Evolutionary conservation across 37 sponge, comb jelly and placozoan species (phyloP).

Genomic region (Chondrilla cf. caribensis): DNA sequence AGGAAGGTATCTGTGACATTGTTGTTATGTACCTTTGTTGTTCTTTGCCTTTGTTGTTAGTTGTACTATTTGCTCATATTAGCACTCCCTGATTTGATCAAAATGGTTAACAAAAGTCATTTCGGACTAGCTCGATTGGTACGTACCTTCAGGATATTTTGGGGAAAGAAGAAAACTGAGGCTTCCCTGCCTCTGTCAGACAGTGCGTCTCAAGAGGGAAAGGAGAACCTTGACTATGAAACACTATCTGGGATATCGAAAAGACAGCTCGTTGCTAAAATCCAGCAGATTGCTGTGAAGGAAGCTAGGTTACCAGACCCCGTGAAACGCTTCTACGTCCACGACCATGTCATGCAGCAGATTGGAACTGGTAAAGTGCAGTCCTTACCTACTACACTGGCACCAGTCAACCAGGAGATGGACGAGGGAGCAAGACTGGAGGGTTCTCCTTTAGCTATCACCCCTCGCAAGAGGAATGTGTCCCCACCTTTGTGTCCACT

Average conservation of each 20-base stretch:
- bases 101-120: slow-evolving; percentile 70
- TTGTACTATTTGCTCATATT: too few relatives aligned
- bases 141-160: slow-evolving; percentile 61
- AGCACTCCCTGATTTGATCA: slow-evolving; percentile 86
- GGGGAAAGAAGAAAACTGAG: slow-evolving; percentile 50
- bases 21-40: neutral
- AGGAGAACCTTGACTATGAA: slow-evolving; percentile 28
- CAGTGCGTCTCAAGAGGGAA: neutral
- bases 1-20: slow-evolving; percentile 46
- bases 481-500: slow-evolving; percentile 46
- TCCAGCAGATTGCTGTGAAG: slow-evolving; percentile 66
- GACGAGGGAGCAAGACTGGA: neutral
- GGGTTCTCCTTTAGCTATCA: neutral
- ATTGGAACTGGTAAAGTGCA: neutral
- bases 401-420: neutral
- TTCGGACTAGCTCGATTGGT: slow-evolving; percentile 61
- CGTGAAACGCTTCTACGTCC: slow-evolving; percentile 51
- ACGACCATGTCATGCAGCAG: slow-evolving; percentile 43
- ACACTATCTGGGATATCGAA: slow-evolving; percentile 66
- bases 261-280: slow-evolving; percentile 75
- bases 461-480: neutral
- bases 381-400: neutral
- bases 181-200: neutral
- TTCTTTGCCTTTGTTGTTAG: too few relatives aligned
- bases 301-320: slow-evolving; percentile 35